These are phyloP conservation scores for Minunthozetes semirufus DNA, from an alignment of 2,888 invertebrate species.

Conservation along the genomic window DNA sequence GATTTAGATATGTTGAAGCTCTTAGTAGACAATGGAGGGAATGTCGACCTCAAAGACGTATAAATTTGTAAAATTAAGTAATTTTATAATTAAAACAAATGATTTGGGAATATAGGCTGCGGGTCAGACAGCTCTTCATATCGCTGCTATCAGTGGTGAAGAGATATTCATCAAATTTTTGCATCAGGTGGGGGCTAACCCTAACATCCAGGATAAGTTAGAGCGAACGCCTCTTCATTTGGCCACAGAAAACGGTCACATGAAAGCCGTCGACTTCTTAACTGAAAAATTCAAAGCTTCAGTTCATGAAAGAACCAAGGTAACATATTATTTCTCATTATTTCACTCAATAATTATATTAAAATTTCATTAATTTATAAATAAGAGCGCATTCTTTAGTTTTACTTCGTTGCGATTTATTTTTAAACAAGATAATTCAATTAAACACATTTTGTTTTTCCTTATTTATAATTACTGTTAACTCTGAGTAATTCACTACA, in stretches of 20 bases:
- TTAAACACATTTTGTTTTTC: too few relatives aligned
- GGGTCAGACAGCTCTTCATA: conserved; percentile 89
- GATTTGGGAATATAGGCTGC: conserved; percentile 56
- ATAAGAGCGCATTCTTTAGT: too few relatives aligned
- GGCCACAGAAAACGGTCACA: conserved; percentile 95
- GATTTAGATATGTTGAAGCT: conserved; percentile 90
- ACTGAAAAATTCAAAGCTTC: conserved; percentile 97
- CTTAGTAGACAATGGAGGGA: conserved; percentile 83
- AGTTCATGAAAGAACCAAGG: conserved; percentile 85
- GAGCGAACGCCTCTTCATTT: conserved; percentile 96
- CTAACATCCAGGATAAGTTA: conserved; percentile 81
- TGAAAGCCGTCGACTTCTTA: conserved; percentile 84
- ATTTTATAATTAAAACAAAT: neutral
- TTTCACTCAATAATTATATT: too few relatives aligned
- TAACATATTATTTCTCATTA: neutral
- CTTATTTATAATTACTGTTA: too few relatives aligned
- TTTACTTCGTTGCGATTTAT: too few relatives aligned
- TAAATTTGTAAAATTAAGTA: neutral
- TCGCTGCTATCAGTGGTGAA: conserved; percentile 92
- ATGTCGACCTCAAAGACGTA: conserved; percentile 82
- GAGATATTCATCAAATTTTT: conserved; percentile 90
- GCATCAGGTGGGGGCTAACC: conserved; percentile 86
- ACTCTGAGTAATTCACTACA: too few relatives aligned
- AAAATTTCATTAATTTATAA: too few relatives aligned
- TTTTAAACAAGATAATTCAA: too few relatives aligned